Evolutionary conservation across 2,888 invertebrate species (phyloP).

Genomic region (Salpingus planirostris): DNA sequence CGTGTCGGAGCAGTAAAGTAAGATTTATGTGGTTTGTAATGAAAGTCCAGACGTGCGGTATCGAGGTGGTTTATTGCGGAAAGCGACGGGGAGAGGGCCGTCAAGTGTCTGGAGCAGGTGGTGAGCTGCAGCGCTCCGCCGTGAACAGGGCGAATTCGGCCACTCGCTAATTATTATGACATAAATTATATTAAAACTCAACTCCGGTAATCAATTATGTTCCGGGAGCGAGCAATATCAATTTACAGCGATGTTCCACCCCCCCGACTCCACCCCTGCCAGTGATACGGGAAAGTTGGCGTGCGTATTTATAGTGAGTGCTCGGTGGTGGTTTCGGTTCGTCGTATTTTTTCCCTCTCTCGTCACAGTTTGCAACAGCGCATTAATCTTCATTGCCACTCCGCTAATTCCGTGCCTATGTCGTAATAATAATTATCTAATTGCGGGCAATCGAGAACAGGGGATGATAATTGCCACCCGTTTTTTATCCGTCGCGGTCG

Average conservation of each 20-base stretch:
- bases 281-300: too few relatives aligned
- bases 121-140: slow-evolving; percentile 16
- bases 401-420: slow-evolving; percentile 17
- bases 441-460: slow-evolving; percentile 17
- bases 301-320: too few relatives aligned
- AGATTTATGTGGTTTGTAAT: slow-evolving; percentile 25
- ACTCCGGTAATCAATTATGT: slow-evolving; percentile 36
- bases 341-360: too few relatives aligned
- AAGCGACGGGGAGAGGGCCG: slow-evolving; percentile 19
- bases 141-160: slow-evolving; percentile 28
- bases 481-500: slow-evolving; percentile 1
- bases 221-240: slow-evolving; percentile 23
- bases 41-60: slow-evolving; percentile 21
- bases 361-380: too few relatives aligned
- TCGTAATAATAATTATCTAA: slow-evolving; percentile 23
- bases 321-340: too few relatives aligned
- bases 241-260: slow-evolving; percentile 17
- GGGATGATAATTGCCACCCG: slow-evolving; percentile 13
- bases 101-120: slow-evolving; percentile 33
- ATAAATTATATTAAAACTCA: slow-evolving; percentile 39
- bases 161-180: slow-evolving; percentile 38
- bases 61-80: slow-evolving; percentile 18
- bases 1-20: slow-evolving; percentile 17
- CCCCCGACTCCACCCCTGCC: slow-evolving; percentile 4
- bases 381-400: slow-evolving; percentile 24